phyloP scores from a whole-genome alignment of 2,888 invertebrate genomes.

The Yponomeuta sedellus region DNA sequence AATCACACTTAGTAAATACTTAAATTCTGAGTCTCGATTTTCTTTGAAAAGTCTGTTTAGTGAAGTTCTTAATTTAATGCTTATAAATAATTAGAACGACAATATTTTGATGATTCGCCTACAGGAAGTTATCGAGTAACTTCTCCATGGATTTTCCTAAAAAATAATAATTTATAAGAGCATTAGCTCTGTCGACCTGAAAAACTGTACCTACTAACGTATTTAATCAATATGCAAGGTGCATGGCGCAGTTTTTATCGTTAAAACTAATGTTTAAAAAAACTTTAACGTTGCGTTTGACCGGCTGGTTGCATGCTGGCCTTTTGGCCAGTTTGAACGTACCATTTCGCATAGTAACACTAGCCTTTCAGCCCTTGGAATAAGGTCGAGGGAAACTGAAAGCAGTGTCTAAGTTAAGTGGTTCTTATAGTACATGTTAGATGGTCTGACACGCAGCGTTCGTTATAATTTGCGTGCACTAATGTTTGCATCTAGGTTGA shows the following conservation, averaged over 20 bases:
- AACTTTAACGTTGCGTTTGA: constrained; percentile 15
- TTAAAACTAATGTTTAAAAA: constrained; percentile 13
- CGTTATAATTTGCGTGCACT: constrained; percentile 52
- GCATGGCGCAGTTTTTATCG: constrained; percentile 16
- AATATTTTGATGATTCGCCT: too few species aligned
- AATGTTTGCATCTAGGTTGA: constrained; percentile 58
- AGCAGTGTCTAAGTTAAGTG: not conserved
- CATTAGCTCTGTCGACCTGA: not conserved
- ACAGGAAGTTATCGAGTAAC: too few species aligned
- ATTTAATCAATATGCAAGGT: constrained; percentile 16
- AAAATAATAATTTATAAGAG: not conserved
- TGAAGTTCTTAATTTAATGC: too few species aligned
- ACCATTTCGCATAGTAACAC: not conserved
- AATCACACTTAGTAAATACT: too few species aligned
- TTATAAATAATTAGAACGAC: too few species aligned
- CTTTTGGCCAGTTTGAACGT: not conserved
- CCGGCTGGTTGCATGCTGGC: constrained; percentile 11
- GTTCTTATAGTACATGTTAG: constrained; percentile 5
- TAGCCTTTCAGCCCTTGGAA: not conserved
- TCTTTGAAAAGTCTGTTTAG: too few species aligned
- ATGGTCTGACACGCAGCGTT: constrained; percentile 8
- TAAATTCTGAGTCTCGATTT: too few species aligned
- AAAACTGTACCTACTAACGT: constrained; percentile 2
- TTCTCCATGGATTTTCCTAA: too few species aligned
- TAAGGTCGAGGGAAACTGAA: not conserved